Evolutionary conservation across 2,888 invertebrate species (phyloP).

Genomic region (Rhagonycha fulva): DNA sequence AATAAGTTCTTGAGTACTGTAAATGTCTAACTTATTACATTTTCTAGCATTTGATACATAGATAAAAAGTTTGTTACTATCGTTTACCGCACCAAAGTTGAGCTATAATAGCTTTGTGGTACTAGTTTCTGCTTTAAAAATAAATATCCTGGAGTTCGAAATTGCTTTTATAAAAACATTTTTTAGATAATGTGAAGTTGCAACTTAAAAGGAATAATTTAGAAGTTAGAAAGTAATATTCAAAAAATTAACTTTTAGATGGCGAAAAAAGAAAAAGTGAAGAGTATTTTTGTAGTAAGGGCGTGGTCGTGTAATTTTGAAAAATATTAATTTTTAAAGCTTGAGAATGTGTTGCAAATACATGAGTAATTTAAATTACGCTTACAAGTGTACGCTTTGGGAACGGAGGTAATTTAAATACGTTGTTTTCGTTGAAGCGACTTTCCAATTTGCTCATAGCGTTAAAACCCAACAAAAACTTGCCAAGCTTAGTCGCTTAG

Average conservation of each 20-base stretch:
- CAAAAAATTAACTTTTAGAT: background rate
- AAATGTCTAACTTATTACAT: background rate
- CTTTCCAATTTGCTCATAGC: conserved; percentile 28
- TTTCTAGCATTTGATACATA: background rate
- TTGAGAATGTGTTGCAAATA: conserved; percentile 2
- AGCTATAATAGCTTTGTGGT: background rate
- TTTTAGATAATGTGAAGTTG: background rate
- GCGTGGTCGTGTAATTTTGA: background rate
- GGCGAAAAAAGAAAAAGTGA: background rate
- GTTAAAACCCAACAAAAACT: conserved; percentile 29
- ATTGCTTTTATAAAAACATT: background rate
- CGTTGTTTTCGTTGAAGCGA: conserved; percentile 25
- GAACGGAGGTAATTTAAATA: conserved; percentile 15
- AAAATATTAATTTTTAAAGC: background rate
- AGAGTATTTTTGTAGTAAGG: background rate
- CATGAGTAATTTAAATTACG: background rate
- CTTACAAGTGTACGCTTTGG: background rate
- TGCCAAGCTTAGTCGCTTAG: conserved; percentile 12
- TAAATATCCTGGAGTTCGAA: background rate
- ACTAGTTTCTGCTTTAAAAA: too few species aligned
- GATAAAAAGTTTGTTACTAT: background rate
- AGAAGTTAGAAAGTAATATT: background rate
- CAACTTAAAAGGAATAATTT: background rate
- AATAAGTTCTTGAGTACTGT: background rate
- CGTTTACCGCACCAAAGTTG: background rate